Percentiles rank a stretch among this genome's conserved stretches.
Evolutionary conservation across 2,888 invertebrate species (phyloP).

Genomic region (Nephrotoma flavescens): DNA sequence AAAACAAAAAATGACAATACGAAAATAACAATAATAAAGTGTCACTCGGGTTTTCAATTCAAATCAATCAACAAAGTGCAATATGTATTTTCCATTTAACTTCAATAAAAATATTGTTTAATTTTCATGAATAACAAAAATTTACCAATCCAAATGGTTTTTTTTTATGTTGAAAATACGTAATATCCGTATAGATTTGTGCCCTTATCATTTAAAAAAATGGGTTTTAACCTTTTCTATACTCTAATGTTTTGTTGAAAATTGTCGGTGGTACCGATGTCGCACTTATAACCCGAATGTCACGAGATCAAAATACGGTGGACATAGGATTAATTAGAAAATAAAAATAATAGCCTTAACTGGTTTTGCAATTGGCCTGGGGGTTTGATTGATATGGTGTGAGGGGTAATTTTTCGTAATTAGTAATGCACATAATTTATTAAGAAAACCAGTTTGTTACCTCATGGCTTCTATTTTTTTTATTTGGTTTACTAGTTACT

Average conservation of each 20-base stretch:
- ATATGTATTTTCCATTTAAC: neutral
- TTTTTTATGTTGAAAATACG: neutral
- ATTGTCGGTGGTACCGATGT: neutral
- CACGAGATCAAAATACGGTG: neutral
- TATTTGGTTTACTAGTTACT: too few species aligned
- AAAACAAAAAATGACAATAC: neutral
- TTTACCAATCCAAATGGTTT: neutral
- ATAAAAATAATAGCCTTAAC: neutral
- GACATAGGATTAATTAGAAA: neutral
- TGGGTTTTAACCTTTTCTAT: neutral
- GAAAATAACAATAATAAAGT: neutral
- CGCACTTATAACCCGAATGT: neutral
- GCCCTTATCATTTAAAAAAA: neutral
- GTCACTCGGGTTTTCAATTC: neutral
- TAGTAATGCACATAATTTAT: neutral
- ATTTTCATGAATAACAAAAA: neutral
- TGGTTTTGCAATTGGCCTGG: neutral
- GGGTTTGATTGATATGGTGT: neutral
- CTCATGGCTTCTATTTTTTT: neutral
- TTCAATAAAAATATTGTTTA: neutral
- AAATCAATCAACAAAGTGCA: neutral
- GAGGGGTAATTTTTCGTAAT: neutral
- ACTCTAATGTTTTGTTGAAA: neutral
- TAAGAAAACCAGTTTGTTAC: neutral
- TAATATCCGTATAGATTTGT: neutral